These are phyloP conservation scores for Holacanthella duospinosa DNA, from an alignment of 2,888 invertebrate genomes.

Conservation along the genomic window DNA sequence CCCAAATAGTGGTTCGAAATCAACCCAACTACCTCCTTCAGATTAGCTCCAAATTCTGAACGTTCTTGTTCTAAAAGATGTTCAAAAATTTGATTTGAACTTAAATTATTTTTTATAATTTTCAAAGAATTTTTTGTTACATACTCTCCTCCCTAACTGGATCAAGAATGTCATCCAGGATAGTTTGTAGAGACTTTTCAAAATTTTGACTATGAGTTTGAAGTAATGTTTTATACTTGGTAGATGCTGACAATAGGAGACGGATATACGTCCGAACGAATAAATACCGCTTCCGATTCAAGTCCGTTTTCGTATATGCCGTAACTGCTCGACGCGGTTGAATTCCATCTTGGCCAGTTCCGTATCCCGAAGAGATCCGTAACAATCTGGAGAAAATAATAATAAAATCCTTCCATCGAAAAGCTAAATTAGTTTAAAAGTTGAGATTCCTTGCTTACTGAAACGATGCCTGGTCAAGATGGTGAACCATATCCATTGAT, in stretches of 20 bases:
- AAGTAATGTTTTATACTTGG: constrained; percentile 47
- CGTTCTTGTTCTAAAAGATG: constrained; percentile 41
- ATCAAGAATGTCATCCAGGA: constrained; percentile 42
- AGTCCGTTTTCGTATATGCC: background rate
- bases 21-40: constrained; percentile 47
- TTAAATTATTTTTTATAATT: background rate
- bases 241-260: constrained; percentile 49
- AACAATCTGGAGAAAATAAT: constrained; percentile 47
- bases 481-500: constrained; percentile 37
- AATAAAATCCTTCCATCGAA: background rate
- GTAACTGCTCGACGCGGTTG: background rate
- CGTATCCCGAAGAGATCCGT: constrained; percentile 52
- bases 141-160: constrained; percentile 25
- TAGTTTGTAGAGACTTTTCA: constrained; percentile 44
- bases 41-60: constrained; percentile 46
- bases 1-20: constrained; percentile 38
- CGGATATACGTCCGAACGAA: constrained; percentile 53
- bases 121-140: too few relatives aligned
- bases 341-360: constrained; percentile 39
- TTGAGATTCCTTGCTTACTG: constrained; percentile 30
- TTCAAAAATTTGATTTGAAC: too few relatives aligned
- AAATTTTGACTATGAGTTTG: constrained; percentile 47
- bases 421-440: background rate
- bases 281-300: constrained; percentile 44
- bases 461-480: constrained; percentile 32